Conservation (phyloP, 2,113 vertebrate genomes). For the Ptilorrhoa leucosticta region DNA sequence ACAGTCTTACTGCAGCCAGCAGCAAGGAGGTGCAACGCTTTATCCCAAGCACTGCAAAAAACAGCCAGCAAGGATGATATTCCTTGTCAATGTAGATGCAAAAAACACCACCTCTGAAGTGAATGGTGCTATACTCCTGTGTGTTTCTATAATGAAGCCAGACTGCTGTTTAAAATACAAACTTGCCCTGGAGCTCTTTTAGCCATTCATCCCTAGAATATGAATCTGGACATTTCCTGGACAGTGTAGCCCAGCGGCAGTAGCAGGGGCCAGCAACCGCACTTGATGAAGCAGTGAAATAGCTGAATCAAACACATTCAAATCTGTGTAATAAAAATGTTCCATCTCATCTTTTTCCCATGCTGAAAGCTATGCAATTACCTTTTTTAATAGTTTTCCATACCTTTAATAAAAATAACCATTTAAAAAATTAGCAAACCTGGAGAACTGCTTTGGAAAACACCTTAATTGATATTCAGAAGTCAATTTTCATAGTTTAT, state of each 20-base stretch:
- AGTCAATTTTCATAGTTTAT: conserved; percentile 38
- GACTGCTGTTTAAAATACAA: background rate
- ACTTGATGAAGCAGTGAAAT: background rate
- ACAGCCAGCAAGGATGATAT: background rate
- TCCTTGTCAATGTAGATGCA: background rate
- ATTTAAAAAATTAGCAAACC: background rate
- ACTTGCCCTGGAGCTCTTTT: background rate
- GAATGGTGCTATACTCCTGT: background rate
- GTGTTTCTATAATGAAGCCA: background rate
- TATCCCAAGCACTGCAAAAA: background rate
- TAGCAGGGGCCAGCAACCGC: background rate
- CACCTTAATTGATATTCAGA: conserved; percentile 27
- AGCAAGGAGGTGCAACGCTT: background rate
- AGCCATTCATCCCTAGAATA: background rate
- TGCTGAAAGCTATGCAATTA: conserved; percentile 14
- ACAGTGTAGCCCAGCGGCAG: background rate
- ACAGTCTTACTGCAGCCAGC: background rate
- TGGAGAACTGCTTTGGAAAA: conserved; percentile 11
- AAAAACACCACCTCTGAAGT: background rate
- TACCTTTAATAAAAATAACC: conserved; percentile 50
- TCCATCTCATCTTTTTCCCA: background rate
- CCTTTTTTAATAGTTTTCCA: background rate
- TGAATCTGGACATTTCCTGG: background rate
- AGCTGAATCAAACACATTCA: background rate
- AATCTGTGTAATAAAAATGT: background rate